Conservation (phyloP, 1,140 invertebrate species). For the Drosophila nasuta region DNA sequence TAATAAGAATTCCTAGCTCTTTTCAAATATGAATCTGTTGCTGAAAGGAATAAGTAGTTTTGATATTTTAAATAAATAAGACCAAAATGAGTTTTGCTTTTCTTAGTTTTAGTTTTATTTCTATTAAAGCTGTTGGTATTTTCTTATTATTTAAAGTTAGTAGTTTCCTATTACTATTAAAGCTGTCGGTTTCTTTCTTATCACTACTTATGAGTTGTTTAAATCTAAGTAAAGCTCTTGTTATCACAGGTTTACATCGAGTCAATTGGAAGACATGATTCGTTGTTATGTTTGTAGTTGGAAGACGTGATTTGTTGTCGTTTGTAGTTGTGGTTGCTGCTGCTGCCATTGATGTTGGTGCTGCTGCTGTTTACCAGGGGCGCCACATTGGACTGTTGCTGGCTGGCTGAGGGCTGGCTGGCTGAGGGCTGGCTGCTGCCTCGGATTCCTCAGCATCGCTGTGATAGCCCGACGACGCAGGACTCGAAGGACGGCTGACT, state of each 20-base stretch:
- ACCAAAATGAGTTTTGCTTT: constrained; percentile 33
- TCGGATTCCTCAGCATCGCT: constrained; percentile 71
- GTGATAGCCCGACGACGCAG: constrained; percentile 81
- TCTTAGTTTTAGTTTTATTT: constrained; percentile 52
- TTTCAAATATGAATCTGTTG: background rate
- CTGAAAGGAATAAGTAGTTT: background rate
- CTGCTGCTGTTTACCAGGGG: constrained; percentile 86
- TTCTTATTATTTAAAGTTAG: constrained; percentile 48
- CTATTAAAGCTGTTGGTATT: constrained; percentile 71
- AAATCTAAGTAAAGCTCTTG: constrained; percentile 68
- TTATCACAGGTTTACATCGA: constrained; percentile 69
- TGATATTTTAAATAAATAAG: background rate
- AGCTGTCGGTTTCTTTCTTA: constrained; percentile 35
- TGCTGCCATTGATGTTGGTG: background rate
- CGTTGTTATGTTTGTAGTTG: constrained; percentile 34
- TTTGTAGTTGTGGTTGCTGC: constrained; percentile 16
- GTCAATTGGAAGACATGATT: constrained; percentile 76
- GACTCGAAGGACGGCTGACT: constrained; percentile 63
- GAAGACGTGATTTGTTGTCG: constrained; percentile 32
- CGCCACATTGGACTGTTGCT: constrained; percentile 87
- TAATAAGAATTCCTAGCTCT: background rate
- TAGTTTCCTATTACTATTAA: constrained; percentile 51
- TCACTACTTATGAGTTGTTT: constrained; percentile 21
- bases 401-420: constrained; percentile 85
- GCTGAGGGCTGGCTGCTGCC: constrained; percentile 85